phyloP scores from a whole-genome alignment of 2,888 invertebrate species.

The Cyclophora punctaria region DNA sequence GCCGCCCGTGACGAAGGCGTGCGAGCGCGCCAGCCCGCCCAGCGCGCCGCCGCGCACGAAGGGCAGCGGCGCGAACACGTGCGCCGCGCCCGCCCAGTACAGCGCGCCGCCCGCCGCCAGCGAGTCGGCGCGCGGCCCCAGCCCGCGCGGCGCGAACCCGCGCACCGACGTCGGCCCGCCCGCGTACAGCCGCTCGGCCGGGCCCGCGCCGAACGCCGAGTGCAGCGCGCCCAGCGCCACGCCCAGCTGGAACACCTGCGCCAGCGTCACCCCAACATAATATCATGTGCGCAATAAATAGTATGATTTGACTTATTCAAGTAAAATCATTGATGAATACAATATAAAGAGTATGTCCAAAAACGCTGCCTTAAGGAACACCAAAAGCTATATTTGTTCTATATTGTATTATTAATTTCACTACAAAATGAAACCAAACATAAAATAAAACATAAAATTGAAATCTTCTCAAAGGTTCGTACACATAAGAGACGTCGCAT shows the following conservation, averaged over 20 bases:
- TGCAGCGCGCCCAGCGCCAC: conserved; percentile 82
- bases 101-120: conserved; percentile 83
- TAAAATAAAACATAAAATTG: too few species aligned
- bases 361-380: too few species aligned
- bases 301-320: too few species aligned
- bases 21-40: conserved; percentile 88
- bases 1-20: conserved; percentile 90
- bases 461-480: too few species aligned
- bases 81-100: conserved; percentile 91
- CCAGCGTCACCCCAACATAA: too few species aligned
- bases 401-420: too few species aligned
- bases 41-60: conserved; percentile 79
- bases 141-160: conserved; percentile 91
- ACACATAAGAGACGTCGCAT: too few species aligned
- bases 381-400: too few species aligned
- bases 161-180: conserved; percentile 93
- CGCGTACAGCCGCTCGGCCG: conserved; percentile 86
- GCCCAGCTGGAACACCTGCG: conserved; percentile 81
- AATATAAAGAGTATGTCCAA: too few species aligned
- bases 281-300: too few species aligned
- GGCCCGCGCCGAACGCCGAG: conserved; percentile 76
- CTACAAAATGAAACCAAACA: too few species aligned
- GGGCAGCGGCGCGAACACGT: conserved; percentile 93
- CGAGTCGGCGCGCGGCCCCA: conserved; percentile 88
- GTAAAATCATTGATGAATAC: too few species aligned